These are phyloP conservation scores for Pomacea canaliculata DNA, from an alignment of 2,888 invertebrate genomes.

Conservation along the genomic window DNA sequence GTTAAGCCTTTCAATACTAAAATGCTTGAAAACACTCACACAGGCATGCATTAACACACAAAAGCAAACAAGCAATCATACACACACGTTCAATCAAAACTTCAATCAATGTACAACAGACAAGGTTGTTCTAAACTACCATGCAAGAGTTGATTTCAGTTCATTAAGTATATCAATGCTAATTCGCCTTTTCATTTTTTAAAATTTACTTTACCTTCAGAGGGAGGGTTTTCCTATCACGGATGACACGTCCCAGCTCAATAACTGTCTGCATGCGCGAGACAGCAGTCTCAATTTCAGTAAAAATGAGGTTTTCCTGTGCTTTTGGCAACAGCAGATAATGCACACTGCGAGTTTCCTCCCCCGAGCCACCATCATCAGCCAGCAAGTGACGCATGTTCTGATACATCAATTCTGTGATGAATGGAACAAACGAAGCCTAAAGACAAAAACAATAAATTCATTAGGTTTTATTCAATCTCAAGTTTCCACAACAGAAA, in stretches of 20 bases:
- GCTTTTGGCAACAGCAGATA: constrained; percentile 89
- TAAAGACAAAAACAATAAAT: constrained; percentile 29
- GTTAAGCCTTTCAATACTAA: not conserved
- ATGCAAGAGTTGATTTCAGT: no score
- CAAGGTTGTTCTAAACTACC: no score
- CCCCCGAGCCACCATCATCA: constrained; percentile 49
- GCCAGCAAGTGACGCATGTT: constrained; percentile 79
- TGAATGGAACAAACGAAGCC: constrained; percentile 96
- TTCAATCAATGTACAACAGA: no score
- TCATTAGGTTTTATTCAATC: not conserved
- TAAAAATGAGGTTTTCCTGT: constrained; percentile 79
- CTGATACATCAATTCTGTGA: constrained; percentile 95
- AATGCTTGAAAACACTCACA: no score
- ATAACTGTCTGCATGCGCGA: constrained; percentile 94
- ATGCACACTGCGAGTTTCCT: constrained; percentile 81
- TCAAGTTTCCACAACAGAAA: not conserved
- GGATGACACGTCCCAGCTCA: constrained; percentile 90
- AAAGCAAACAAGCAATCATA: no score
- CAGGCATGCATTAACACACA: no score
- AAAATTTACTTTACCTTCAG: constrained; percentile 76
- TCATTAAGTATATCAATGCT: no score
- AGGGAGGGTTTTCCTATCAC: constrained; percentile 93
- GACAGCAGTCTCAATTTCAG: constrained; percentile 89
- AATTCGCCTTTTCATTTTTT: no score
- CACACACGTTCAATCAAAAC: no score